phyloP scores from a whole-genome alignment of 2,888 invertebrate species.

The Stenolophus ochropezus region DNA sequence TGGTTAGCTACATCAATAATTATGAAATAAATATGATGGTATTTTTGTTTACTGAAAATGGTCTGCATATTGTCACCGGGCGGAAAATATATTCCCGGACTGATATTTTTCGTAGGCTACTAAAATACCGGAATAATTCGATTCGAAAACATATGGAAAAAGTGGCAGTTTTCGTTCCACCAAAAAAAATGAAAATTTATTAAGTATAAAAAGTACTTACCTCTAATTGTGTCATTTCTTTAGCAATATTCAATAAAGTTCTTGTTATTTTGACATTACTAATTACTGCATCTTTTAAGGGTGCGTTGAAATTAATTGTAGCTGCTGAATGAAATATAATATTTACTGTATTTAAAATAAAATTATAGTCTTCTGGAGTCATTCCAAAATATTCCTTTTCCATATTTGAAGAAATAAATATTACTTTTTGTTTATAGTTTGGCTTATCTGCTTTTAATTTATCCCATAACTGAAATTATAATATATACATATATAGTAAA shows the following conservation, averaged over 20 bases:
- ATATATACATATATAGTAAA: not conserved
- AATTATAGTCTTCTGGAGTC: not conserved
- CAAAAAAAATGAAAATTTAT: no score
- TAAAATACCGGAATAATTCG: no score
- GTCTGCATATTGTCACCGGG: no score
- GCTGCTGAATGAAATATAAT: slow-evolving; percentile 5
- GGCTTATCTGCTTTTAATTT: not conserved
- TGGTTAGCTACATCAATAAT: no score
- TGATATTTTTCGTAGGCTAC: no score
- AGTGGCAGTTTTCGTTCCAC: no score
- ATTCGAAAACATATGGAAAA: no score
- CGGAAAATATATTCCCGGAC: no score
- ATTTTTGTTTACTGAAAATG: no score
- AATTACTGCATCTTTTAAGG: not conserved
- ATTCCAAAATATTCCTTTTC: not conserved
- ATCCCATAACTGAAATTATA: not conserved
- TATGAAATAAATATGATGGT: no score
- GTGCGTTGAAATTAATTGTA: not conserved
- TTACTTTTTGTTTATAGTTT: not conserved
- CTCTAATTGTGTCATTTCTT: slow-evolving; percentile 16
- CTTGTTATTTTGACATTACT: not conserved
- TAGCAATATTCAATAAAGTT: not conserved
- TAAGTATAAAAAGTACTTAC: no score
- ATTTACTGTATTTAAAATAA: not conserved
- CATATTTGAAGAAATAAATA: not conserved